A percentile compares a stretch with the other conserved stretches of the same genome.
Evolutionary conservation across 2,113 vertebrate species (phyloP).

Genomic region (Tinamus guttatus): DNA sequence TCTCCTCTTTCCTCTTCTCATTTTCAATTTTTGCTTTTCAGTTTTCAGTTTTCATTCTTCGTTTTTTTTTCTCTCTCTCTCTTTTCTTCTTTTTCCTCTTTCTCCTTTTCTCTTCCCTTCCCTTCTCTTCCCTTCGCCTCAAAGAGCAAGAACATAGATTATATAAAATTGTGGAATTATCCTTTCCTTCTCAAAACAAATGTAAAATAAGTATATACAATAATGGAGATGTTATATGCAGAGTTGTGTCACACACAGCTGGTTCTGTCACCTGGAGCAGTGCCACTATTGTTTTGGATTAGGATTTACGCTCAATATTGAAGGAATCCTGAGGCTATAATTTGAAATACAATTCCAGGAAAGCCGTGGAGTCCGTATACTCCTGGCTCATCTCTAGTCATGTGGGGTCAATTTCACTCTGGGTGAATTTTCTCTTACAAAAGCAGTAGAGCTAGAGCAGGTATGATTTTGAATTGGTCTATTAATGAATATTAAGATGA

Average conservation of each 20-base stretch:
- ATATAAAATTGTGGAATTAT: neutral
- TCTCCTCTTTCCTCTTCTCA: too few species aligned
- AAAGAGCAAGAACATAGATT: neutral
- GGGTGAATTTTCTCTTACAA: neutral
- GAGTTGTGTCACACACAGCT: neutral
- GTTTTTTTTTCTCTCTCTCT: fast-evolving
- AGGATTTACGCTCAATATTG: constrained; percentile 14
- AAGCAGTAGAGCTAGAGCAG: neutral
- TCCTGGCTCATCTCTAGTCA: neutral
- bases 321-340: neutral
- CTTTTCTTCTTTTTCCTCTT: fast-evolving
- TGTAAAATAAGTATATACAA: neutral
- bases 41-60: fast-evolving
- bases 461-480: neutral
- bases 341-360: constrained; percentile 29
- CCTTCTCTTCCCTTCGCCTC: neutral
- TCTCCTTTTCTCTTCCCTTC: fast-evolving
- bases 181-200: constrained; percentile 1
- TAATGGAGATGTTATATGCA: neutral
- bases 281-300: constrained; percentile 30
- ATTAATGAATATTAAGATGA: neutral
- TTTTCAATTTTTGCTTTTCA: too few species aligned
- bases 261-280: neutral
- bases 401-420: neutral
- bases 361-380: neutral